Conservation (phyloP, 1,140 invertebrate species). For the Adoxophyes honmai region DNA sequence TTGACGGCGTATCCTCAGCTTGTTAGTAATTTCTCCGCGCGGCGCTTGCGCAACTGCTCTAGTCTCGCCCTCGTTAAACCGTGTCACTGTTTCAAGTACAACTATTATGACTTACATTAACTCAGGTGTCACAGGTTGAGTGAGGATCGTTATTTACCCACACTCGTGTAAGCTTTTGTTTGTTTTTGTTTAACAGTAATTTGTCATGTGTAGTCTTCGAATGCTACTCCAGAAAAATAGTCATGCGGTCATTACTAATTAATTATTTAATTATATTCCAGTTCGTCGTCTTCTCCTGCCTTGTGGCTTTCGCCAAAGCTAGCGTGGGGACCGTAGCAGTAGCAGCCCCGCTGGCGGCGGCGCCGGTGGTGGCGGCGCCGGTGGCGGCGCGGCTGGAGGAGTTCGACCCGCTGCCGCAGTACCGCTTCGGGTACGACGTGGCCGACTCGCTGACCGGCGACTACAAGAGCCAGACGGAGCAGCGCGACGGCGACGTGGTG, state of each 20-base stretch:
- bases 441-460: slow-evolving; percentile 78
- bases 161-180: background rate
- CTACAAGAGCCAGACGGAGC: slow-evolving; percentile 70
- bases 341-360: slow-evolving; percentile 43
- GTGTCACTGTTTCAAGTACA: slow-evolving; percentile 72
- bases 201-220: too few relatives aligned
- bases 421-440: slow-evolving; percentile 82
- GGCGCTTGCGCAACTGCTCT: slow-evolving; percentile 53
- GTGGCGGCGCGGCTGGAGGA: slow-evolving; percentile 62
- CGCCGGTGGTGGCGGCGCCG: slow-evolving; percentile 53
- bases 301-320: slow-evolving; percentile 45
- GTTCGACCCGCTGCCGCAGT: slow-evolving; percentile 80
- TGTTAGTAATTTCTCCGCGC: slow-evolving; percentile 64
- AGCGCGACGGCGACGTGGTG: slow-evolving; percentile 79
- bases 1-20: slow-evolving; percentile 50
- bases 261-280: too few relatives aligned
- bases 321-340: slow-evolving; percentile 42
- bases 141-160: background rate
- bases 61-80: slow-evolving; percentile 55
- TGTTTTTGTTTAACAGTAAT: slow-evolving; percentile 15
- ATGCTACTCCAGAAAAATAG: too few relatives aligned
- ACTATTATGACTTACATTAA: slow-evolving; percentile 31
- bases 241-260: too few relatives aligned
- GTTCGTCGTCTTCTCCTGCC: slow-evolving; percentile 55
- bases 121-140: background rate